Percentiles rank a stretch among this genome's conserved stretches.
Evolutionary conservation across 2,113 vertebrate species (phyloP).

Genomic region (Cyprinodon brontotheroides): DNA sequence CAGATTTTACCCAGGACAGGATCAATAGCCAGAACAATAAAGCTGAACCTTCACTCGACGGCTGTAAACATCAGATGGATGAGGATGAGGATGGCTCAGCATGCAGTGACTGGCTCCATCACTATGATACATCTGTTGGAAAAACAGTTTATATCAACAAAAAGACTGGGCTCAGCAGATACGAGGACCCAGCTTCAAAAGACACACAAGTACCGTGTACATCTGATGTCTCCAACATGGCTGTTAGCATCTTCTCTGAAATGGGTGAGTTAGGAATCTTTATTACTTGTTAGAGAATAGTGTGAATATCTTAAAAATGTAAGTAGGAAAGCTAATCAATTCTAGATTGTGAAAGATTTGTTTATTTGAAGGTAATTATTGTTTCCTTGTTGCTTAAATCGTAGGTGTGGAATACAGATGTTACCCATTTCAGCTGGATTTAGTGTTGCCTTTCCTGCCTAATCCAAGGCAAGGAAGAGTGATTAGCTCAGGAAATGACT

Average conservation of each 20-base stretch:
- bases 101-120: conserved; percentile 82
- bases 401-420: conserved; percentile 91
- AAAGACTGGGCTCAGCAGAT: conserved; percentile 90
- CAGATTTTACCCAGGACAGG: conserved; percentile 11
- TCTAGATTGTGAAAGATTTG: not conserved
- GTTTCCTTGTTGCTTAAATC: conserved; percentile 42
- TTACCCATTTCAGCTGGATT: conserved; percentile 90
- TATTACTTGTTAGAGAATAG: not conserved
- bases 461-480: conserved; percentile 84
- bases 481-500: conserved; percentile 75
- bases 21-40: conserved; percentile 13
- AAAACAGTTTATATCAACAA: conserved; percentile 89
- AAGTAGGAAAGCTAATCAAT: not conserved
- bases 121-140: conserved; percentile 84
- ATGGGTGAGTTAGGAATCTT: conserved; percentile 81
- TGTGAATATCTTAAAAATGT: not conserved
- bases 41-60: not conserved
- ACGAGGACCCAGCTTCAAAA: conserved; percentile 72
- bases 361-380: too few species aligned
- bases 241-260: conserved; percentile 84
- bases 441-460: conserved; percentile 91
- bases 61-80: not conserved
- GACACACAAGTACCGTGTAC: conserved; percentile 80
- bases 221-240: conserved; percentile 89
- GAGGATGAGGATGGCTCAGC: conserved; percentile 9